Conservation (phyloP, 2,888 invertebrate genomes). For the Cheilosia variabilis region DNA sequence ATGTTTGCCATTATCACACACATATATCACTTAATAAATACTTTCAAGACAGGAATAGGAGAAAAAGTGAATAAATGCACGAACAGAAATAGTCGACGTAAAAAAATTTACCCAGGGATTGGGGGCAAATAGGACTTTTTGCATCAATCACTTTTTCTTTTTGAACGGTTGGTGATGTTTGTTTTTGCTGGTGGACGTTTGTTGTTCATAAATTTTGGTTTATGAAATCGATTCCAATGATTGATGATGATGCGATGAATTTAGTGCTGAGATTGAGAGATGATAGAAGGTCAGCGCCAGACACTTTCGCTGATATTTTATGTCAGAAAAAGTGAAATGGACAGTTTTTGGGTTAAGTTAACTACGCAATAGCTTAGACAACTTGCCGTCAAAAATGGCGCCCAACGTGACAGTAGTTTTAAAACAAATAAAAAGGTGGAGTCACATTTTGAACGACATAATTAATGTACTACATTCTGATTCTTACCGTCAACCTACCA, state of each 20-base stretch:
- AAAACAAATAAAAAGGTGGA: background rate
- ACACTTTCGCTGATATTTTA: conserved; percentile 1
- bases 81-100: conserved; percentile 12
- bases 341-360: background rate
- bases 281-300: conserved; percentile 6
- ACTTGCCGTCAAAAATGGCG: background rate
- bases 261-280: conserved; percentile 31
- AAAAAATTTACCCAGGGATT: conserved; percentile 44
- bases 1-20: conserved; percentile 37
- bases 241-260: conserved; percentile 58
- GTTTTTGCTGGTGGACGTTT: background rate
- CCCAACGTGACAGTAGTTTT: background rate
- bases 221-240: conserved; percentile 51
- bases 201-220: conserved; percentile 39
- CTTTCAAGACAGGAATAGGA: conserved; percentile 17
- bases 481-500: too few species aligned
- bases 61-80: conserved; percentile 11
- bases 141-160: conserved; percentile 58
- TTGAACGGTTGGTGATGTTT: background rate
- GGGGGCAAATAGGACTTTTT: conserved; percentile 41
- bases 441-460: too few species aligned
- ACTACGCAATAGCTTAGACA: background rate
- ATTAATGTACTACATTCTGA: too few species aligned
- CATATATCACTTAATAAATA: conserved; percentile 31
- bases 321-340: background rate